Conservation (phyloP, 2,797 vertebrate species). For the Smutsia temminckii region DNA sequence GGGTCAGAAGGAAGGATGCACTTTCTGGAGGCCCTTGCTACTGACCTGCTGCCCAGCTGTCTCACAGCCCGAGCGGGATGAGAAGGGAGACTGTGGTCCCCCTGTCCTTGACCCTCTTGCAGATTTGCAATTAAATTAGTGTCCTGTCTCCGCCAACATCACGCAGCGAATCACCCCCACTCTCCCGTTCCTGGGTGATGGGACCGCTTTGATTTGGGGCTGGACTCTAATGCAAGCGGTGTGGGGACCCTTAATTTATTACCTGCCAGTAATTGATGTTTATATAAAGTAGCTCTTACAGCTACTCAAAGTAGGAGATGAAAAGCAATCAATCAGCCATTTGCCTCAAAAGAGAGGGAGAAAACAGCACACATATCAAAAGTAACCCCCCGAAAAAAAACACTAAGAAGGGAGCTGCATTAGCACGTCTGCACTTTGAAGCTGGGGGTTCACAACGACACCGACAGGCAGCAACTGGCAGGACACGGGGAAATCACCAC, state of each 20-base stretch:
- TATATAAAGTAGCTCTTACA: conserved; percentile 87
- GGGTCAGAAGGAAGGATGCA: not conserved
- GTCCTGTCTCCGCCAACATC: conserved; percentile 82
- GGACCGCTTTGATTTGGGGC: conserved; percentile 81
- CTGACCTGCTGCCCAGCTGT: fast-evolving
- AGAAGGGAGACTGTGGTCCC: not conserved
- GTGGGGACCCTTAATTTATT: conserved; percentile 86
- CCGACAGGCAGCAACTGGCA: not conserved
- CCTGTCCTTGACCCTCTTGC: not conserved
- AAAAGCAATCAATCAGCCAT: conserved; percentile 87
- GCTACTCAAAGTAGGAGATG: conserved; percentile 85
- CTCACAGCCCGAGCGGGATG: not conserved
- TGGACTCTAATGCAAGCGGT: conserved; percentile 80
- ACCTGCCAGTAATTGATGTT: conserved; percentile 87
- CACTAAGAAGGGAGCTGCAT: conserved; percentile 13
- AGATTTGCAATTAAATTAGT: conserved; percentile 85
- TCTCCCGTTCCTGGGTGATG: conserved; percentile 75
- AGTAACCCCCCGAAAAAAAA: not conserved
- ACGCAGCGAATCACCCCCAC: conserved; percentile 83
- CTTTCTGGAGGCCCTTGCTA: not conserved
- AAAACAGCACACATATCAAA: conserved; percentile 57
- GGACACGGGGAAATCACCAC: not conserved
- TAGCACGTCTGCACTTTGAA: conserved; percentile 9
- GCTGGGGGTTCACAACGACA: not conserved
- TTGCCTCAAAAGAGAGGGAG: conserved; percentile 82